Percentiles rank a stretch among this genome's conserved stretches.
Evolutionary conservation across 1,140 invertebrate species (phyloP).

Genomic region (Geopemphigus sp.): DNA sequence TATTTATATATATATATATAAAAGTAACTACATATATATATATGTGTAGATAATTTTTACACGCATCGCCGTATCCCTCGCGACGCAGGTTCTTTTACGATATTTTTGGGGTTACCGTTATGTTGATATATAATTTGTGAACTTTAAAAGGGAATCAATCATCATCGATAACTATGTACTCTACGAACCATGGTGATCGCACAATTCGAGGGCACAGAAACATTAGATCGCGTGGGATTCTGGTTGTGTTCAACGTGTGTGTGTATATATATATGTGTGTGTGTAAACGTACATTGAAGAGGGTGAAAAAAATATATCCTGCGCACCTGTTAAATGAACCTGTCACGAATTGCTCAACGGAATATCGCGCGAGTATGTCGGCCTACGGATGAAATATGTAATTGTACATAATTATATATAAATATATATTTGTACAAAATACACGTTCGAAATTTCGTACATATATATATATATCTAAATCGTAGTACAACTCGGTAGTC

Average conservation of each 20-base stretch:
- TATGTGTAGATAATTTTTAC: background rate
- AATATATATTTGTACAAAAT: too few species aligned
- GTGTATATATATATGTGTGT: too few species aligned
- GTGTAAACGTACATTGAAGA: background rate
- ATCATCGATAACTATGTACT: conserved; percentile 31
- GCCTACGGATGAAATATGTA: conserved; percentile 10
- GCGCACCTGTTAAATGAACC: conserved; percentile 42
- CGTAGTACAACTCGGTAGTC: too few species aligned
- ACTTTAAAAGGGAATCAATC: conserved; percentile 36
- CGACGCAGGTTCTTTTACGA: background rate
- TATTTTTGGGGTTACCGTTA: background rate
- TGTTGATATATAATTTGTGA: background rate
- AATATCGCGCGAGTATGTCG: conserved; percentile 3
- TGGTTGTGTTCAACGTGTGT: background rate
- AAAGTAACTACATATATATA: too few species aligned
- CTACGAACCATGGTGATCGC: too few species aligned
- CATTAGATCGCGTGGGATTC: conserved; percentile 35
- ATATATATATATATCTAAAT: too few species aligned
- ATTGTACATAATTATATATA: background rate
- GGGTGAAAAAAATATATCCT: conserved; percentile 23
- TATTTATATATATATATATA: too few species aligned
- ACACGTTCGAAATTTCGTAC: too few species aligned
- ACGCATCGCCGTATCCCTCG: background rate
- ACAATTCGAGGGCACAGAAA: background rate
- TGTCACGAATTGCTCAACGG: conserved; percentile 36